Conservation (phyloP, 2,797 vertebrate species). For the Pterois miles region DNA sequence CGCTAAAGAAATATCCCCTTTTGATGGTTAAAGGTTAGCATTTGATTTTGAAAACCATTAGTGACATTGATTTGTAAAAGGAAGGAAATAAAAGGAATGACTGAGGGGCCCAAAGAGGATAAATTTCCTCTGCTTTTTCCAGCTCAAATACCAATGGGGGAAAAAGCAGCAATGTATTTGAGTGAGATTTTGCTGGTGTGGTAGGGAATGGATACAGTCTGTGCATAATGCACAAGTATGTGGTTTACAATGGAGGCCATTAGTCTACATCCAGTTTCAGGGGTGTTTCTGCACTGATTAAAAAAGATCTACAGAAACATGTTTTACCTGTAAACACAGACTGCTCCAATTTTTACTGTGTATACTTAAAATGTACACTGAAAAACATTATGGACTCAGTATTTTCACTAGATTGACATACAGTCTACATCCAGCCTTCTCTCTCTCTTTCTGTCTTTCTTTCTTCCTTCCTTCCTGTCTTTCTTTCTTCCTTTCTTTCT, state of each 20-base stretch:
- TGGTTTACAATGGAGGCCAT: background rate
- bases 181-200: constrained; percentile 3
- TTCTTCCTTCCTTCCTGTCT: no score
- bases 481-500: no score
- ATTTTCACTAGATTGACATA: no score
- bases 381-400: no score
- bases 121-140: constrained; percentile 23
- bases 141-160: constrained; percentile 19
- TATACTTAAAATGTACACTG: no score
- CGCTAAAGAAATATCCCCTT: constrained; percentile 33
- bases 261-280: no score
- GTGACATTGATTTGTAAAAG: constrained; percentile 59
- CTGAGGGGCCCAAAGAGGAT: constrained; percentile 19
- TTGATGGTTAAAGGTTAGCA: constrained; percentile 61
- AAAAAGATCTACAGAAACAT: no score
- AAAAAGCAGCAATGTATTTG: background rate
- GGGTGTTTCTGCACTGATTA: no score
- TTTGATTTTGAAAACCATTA: constrained; percentile 70
- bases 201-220: background rate
- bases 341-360: no score
- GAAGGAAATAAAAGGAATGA: constrained; percentile 38
- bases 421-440: no score
- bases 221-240: background rate
- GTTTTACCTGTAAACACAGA: no score
- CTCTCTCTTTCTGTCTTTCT: no score